A percentile compares a stretch with the other conserved stretches of the same genome.
Conservation (phyloP, 2,888 invertebrate genomes). For the Tetanocera ferruginea region DNA sequence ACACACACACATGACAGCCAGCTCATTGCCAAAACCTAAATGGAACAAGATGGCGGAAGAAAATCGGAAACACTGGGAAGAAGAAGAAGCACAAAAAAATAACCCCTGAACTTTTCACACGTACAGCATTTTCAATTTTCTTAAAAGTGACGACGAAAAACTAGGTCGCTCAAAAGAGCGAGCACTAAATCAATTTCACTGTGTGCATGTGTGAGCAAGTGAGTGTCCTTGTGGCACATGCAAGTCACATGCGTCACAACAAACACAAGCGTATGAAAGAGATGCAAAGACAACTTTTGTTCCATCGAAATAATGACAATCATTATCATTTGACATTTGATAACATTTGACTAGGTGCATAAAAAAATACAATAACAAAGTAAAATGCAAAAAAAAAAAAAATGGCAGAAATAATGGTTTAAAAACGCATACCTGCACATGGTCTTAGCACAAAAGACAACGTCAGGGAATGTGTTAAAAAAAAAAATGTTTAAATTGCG, state of each 20-base stretch:
- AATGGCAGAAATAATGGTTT: neutral
- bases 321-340: slow-evolving; percentile 42
- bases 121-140: slow-evolving; percentile 44
- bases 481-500: neutral
- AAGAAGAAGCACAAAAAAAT: slow-evolving; percentile 34
- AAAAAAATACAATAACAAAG: neutral
- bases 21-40: slow-evolving; percentile 24
- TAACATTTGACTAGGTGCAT: slow-evolving; percentile 7
- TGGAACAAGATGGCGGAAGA: neutral
- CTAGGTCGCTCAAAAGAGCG: slow-evolving; percentile 37
- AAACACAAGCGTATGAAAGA: neutral
- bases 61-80: slow-evolving; percentile 27
- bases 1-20: slow-evolving; percentile 35
- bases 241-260: neutral
- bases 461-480: neutral
- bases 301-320: slow-evolving; percentile 42
- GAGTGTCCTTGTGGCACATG: slow-evolving; percentile 5
- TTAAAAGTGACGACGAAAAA: slow-evolving; percentile 29
- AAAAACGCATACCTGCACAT: neutral
- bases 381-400: neutral
- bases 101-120: slow-evolving; percentile 38
- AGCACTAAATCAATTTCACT: neutral
- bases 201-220: slow-evolving; percentile 23
- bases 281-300: slow-evolving; percentile 1
- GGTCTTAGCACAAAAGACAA: neutral